phyloP scores from a whole-genome alignment of 2,797 vertebrate genomes.

The Xyrichtys novacula region DNA sequence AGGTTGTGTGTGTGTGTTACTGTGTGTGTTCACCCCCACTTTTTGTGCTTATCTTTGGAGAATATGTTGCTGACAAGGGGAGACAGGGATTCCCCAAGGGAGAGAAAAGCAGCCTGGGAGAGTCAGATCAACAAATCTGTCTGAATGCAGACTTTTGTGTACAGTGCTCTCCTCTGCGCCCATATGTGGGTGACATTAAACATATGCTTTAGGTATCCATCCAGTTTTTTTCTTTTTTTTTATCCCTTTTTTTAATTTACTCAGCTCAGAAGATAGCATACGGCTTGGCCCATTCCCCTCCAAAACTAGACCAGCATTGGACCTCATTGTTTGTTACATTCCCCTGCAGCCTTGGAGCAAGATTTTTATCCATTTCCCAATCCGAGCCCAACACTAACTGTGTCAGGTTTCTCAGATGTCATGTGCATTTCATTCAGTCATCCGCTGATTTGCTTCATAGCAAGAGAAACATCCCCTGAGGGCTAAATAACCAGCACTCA shows the following conservation, averaged over 20 bases:
- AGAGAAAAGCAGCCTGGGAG: conserved; percentile 21
- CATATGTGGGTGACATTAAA: conserved; percentile 32
- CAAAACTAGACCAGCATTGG: conserved; percentile 49
- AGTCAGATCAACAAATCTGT: conserved; percentile 56
- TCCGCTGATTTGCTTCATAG: conserved; percentile 26
- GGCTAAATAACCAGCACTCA: conserved; percentile 32
- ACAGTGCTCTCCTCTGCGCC: conserved; percentile 14
- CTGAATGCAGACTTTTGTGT: conserved; percentile 41
- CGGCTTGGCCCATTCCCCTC: conserved; percentile 42
- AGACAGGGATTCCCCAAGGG: conserved; percentile 40
- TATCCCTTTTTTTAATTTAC: no score
- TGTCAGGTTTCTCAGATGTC: conserved; percentile 64
- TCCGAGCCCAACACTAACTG: conserved; percentile 40
- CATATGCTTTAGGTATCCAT: conserved; percentile 28
- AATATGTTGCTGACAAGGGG: conserved; percentile 64
- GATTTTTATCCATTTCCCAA: conserved; percentile 49
- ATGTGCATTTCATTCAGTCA: conserved; percentile 31
- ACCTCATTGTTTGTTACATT: conserved; percentile 34
- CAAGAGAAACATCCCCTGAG: conserved; percentile 45
- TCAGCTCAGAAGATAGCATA: conserved; percentile 61
- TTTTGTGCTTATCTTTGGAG: conserved; percentile 59
- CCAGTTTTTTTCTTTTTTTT: conserved; percentile 16
- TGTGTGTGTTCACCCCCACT: conserved; percentile 1
- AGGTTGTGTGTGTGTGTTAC: conserved; percentile 11
- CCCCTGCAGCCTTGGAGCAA: conserved; percentile 45